Conservation (phyloP, 1,140 invertebrate species). For the Prorops nasuta region DNA sequence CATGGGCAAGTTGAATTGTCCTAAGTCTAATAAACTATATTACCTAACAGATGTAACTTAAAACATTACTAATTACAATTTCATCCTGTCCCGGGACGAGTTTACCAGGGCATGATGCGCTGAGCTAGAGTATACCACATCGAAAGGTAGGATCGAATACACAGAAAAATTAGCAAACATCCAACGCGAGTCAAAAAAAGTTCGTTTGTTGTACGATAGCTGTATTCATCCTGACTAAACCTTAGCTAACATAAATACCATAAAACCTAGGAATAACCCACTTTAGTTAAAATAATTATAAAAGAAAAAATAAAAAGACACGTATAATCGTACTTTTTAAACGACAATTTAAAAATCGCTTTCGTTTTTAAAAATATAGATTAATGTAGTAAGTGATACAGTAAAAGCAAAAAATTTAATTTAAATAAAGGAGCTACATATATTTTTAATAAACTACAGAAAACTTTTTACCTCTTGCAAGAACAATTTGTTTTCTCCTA, state of each 20-base stretch:
- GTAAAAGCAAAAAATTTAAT: no score
- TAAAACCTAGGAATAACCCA: background rate
- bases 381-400: no score
- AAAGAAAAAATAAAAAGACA: background rate
- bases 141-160: no score
- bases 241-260: background rate
- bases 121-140: background rate
- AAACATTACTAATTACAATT: conserved; percentile 31
- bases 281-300: background rate
- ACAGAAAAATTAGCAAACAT: no score
- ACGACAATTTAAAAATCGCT: no score
- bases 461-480: no score
- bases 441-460: no score
- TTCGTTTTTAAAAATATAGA: no score
- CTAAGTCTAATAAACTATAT: conserved; percentile 41
- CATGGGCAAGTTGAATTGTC: conserved; percentile 53
- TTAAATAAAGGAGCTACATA: no score
- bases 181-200: no score
- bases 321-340: no score
- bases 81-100: conserved; percentile 3
- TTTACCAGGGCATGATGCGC: conserved; percentile 9
- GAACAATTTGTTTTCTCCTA: no score
- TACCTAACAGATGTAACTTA: conserved; percentile 43
- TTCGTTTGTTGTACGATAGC: background rate
- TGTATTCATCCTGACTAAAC: background rate